A percentile compares a stretch with the other conserved stretches of the same genome.
Conservation (phyloP, 2,113 vertebrate species). For the Micronycteris hirsuta region DNA sequence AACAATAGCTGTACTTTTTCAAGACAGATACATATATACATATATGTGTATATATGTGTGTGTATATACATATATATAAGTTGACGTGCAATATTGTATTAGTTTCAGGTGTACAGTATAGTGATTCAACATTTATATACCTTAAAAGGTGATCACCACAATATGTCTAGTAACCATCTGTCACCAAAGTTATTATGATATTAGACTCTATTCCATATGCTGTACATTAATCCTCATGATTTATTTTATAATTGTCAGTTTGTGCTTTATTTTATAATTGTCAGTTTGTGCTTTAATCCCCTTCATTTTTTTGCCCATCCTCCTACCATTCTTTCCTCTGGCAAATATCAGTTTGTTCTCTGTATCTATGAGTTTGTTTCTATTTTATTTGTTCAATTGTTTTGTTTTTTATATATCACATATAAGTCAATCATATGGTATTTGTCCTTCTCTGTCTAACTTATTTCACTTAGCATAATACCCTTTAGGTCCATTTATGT, state of each 20-base stretch:
- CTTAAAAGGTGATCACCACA: no score
- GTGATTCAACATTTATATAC: no score
- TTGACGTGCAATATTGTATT: no score
- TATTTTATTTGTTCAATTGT: background rate
- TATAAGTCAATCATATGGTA: background rate
- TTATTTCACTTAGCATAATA: background rate
- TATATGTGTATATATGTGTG: no score
- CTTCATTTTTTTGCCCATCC: background rate
- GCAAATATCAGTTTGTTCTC: background rate
- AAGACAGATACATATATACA: no score
- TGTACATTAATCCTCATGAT: background rate
- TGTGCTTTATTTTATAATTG: no score
- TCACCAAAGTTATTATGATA: no score
- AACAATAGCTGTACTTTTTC: no score
- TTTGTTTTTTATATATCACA: background rate
- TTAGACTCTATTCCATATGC: no score
- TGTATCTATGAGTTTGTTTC: background rate
- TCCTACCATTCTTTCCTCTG: background rate
- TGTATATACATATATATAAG: no score
- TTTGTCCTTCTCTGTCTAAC: background rate
- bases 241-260: background rate
- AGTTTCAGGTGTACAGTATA: no score
- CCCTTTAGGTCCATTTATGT: background rate
- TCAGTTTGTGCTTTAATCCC: background rate
- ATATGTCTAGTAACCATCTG: no score